A percentile compares a stretch with the other conserved stretches of the same genome.
phyloP scores from a whole-genome alignment of 2,888 invertebrate species.

The Muschampia plurimacula region DNA sequence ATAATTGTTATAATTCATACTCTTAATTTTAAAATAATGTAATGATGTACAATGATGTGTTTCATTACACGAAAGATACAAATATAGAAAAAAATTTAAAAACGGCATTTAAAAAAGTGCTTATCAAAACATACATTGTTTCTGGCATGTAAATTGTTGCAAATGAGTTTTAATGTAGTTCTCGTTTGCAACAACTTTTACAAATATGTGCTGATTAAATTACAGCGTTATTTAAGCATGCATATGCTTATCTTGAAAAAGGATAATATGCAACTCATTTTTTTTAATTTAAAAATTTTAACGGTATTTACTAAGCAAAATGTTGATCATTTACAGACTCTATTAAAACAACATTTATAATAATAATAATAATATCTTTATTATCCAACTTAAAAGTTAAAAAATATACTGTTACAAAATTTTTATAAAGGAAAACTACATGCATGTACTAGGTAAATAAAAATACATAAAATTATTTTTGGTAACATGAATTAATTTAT shows the following conservation, averaged over 20 bases:
- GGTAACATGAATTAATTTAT: neutral
- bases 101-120: too few species aligned
- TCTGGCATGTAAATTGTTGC: neutral
- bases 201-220: neutral
- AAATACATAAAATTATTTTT: neutral
- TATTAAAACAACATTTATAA: neutral
- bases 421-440: neutral
- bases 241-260: neutral
- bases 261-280: neutral
- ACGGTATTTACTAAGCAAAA: neutral
- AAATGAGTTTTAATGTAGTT: neutral
- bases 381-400: too few species aligned
- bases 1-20: neutral
- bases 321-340: neutral
- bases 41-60: neutral
- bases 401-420: too few species aligned
- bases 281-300: neutral
- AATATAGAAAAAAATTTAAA: too few species aligned
- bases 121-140: too few species aligned
- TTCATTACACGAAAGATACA: neutral
- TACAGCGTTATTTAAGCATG: neutral
- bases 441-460: neutral
- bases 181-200: constrained; percentile 1
- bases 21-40: neutral
- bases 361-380: too few species aligned